Conservation (phyloP, 2,797 vertebrate genomes). For the Melanotaenia parkinsoni region DNA sequence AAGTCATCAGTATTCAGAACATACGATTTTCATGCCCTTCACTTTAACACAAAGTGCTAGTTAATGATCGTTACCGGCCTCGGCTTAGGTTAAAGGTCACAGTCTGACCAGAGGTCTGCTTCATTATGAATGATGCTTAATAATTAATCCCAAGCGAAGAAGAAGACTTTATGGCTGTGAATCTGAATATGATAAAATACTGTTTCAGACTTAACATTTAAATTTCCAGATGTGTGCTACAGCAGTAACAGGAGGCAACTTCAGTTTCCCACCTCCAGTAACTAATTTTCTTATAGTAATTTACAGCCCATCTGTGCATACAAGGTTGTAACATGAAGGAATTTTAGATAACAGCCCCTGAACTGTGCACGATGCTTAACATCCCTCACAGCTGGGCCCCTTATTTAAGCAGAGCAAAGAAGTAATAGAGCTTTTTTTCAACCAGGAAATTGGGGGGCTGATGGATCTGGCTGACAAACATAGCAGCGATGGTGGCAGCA, state of each 20-base stretch:
- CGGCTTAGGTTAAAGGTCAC: constrained; percentile 41
- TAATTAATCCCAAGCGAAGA: constrained; percentile 25
- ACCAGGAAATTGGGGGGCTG: neutral
- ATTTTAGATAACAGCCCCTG: neutral
- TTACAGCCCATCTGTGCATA: neutral
- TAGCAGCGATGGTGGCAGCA: neutral
- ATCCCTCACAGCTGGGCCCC: neutral
- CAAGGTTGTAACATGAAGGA: neutral
- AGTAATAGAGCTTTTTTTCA: neutral
- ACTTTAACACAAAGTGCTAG: neutral
- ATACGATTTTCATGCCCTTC: neutral
- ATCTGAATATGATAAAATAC: neutral
- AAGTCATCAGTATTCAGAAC: neutral
- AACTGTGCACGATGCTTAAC: neutral
- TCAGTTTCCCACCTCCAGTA: neutral
- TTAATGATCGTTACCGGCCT: neutral
- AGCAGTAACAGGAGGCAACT: neutral
- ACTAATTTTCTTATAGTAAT: neutral
- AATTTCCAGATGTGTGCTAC: neutral
- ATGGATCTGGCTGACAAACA: neutral
- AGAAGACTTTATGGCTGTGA: neutral
- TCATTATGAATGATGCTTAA: constrained; percentile 37
- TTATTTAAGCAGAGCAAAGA: neutral
- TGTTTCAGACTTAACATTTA: neutral
- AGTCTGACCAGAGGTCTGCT: neutral